Percentiles rank a stretch among this genome's conserved stretches.
phyloP scores from a whole-genome alignment of 1,140 invertebrate species.

The Heliconius himera region DNA sequence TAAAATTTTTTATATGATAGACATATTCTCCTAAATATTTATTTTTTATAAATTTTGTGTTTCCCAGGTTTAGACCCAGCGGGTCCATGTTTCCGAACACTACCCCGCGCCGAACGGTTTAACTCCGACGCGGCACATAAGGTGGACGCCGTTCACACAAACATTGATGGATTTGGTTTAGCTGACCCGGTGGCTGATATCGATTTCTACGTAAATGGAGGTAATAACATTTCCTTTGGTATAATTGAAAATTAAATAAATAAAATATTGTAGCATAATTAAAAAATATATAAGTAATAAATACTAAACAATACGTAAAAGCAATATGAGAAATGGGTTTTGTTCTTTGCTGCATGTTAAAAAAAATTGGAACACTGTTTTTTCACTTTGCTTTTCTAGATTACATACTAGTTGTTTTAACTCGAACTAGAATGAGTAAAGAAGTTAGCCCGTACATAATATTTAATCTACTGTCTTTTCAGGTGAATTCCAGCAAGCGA shows the following conservation, averaged over 20 bases:
- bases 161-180: slow-evolving; percentile 86
- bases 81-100: slow-evolving; percentile 82
- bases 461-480: slow-evolving; percentile 30
- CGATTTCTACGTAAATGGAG: slow-evolving; percentile 90
- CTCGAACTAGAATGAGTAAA: no score
- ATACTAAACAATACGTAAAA: no score
- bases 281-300: no score
- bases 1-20: no score
- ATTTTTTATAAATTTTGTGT: background rate
- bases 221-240: slow-evolving; percentile 47
- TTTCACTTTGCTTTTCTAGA: no score
- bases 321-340: no score
- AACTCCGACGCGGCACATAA: slow-evolving; percentile 83
- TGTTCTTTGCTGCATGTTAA: no score
- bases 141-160: slow-evolving; percentile 86
- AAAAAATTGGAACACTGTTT: no score
- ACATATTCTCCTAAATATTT: no score
- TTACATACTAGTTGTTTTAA: no score
- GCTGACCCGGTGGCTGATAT: slow-evolving; percentile 84
- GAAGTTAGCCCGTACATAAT: background rate
- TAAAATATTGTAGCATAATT: background rate
- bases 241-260: background rate
- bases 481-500: slow-evolving; percentile 67
- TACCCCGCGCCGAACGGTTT: slow-evolving; percentile 78
- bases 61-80: slow-evolving; percentile 85